These are phyloP conservation scores for Suillia variegata DNA, from an alignment of 2,888 invertebrate species.

Conservation along the genomic window DNA sequence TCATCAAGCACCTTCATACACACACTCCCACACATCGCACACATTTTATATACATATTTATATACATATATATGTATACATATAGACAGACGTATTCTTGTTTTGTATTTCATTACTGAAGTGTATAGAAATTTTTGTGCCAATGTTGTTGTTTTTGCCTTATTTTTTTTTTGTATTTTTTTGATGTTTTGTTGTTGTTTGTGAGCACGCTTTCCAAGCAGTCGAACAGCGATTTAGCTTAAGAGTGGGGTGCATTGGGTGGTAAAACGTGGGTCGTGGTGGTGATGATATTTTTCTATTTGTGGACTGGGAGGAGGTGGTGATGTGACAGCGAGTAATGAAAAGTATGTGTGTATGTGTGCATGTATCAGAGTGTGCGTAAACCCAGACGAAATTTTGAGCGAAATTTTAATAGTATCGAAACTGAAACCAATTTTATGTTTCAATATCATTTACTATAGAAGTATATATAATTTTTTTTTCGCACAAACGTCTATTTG, in stretches of 20 bases:
- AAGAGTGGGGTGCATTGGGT: neutral
- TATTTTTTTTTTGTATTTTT: conserved; percentile 7
- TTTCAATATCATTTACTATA: no score
- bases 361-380: neutral
- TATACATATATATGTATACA: no score
- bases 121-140: conserved; percentile 22
- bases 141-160: conserved; percentile 19
- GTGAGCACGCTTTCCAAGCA: neutral
- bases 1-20: neutral
- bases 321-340: neutral
- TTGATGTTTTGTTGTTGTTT: conserved; percentile 8
- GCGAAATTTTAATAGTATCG: no score
- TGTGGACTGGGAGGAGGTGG: no score
- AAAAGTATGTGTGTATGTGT: neutral
- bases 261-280: neutral
- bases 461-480: no score
- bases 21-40: neutral
- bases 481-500: no score
- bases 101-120: conserved; percentile 9
- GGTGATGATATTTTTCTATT: no score
- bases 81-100: conserved; percentile 8
- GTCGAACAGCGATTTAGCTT: neutral
- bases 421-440: no score
- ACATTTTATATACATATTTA: no score
- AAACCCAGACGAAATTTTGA: no score